Evolutionary conservation across 2,888 invertebrate species (phyloP), one percentile per base, ranked within the genome.

Genomic region (Formica aserva): DNA sequence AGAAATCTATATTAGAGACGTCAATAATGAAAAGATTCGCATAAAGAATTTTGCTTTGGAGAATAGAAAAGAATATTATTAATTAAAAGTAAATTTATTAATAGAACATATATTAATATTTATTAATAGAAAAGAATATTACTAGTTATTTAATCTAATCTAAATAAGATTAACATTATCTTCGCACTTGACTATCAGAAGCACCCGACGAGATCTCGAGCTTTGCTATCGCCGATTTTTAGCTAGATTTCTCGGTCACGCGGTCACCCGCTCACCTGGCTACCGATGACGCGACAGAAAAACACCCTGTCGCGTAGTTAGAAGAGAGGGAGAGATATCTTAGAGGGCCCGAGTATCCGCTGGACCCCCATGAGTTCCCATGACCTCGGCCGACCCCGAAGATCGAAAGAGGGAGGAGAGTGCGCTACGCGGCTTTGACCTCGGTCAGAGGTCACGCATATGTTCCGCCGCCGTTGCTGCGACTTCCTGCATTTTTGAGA

Each of bases 331-430:
- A 15, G 38, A 66, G 76, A 63, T 65, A 77, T 69, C 80, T 60
- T 62, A 75, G 66, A 76, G 85, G 85, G 77, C 78, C 86, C 84
- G 75, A 84, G 75, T 72, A 67, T 57, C 60, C 72, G 32, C 66
- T 71, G 84, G 93, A 94, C 94, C 94, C 94, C 94, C 94, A 94
- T 91, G 94, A 91, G 94, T 94, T 94, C 94, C 94, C 94, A 94
- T 94, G 94, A 93, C 93, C 94, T 89, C 91, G 57, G 52, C 87
- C 91, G 94, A 93, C 94, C 94, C 88, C 88, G 85, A 83, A 85
- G 85, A 87, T 80, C 89, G 89, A 91, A 82, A 85, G 88, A 85
- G 85, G 85, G 82, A 81, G 78, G 22, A 81, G 82, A 83, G 82
- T 84, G 75, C 74, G 82, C 76, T 67, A 71, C 66, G 80, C 82